Conservation (phyloP, 2,113 vertebrate genomes). For the Acanthochromis polyacanthus region DNA sequence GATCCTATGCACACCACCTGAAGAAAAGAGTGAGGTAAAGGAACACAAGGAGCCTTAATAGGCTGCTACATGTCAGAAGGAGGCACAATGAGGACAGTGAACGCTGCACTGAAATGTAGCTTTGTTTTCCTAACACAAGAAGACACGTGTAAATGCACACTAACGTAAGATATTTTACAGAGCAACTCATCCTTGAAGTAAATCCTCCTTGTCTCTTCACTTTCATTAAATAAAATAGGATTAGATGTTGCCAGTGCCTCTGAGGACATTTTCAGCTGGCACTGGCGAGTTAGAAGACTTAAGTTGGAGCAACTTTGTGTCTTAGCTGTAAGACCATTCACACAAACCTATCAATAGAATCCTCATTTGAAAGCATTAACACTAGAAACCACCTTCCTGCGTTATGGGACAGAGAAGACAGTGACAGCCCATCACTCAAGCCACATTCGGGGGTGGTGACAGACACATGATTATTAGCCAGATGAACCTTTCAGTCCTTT, state of each 20-base stretch:
- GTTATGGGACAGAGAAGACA: not conserved
- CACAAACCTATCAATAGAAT: constrained; percentile 12
- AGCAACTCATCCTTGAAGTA: constrained; percentile 53
- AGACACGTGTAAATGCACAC: constrained; percentile 23
- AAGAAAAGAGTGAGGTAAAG: not conserved
- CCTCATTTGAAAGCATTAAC: constrained; percentile 26
- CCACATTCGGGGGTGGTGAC: too few relatives aligned
- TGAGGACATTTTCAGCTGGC: too few relatives aligned
- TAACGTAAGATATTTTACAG: constrained; percentile 12
- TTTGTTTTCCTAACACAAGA: too few relatives aligned
- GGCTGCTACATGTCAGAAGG: not conserved
- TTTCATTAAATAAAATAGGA: constrained; percentile 49
- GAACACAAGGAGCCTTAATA: not conserved
- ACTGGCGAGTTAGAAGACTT: too few relatives aligned
- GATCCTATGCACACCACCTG: constrained; percentile 91
- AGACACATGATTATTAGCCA: too few relatives aligned
- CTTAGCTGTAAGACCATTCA: constrained; percentile 42
- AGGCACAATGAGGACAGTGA: not conserved
- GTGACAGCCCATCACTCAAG: too few relatives aligned
- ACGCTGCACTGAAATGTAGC: too few relatives aligned
- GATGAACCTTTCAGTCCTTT: too few relatives aligned
- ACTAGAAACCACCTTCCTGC: constrained; percentile 23
- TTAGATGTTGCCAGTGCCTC: constrained; percentile 47
- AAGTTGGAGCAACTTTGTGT: constrained; percentile 10
- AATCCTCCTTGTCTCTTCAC: constrained; percentile 31